phyloP scores from a whole-genome alignment of 2,113 vertebrate species.

The Microtus montanus region DNA sequence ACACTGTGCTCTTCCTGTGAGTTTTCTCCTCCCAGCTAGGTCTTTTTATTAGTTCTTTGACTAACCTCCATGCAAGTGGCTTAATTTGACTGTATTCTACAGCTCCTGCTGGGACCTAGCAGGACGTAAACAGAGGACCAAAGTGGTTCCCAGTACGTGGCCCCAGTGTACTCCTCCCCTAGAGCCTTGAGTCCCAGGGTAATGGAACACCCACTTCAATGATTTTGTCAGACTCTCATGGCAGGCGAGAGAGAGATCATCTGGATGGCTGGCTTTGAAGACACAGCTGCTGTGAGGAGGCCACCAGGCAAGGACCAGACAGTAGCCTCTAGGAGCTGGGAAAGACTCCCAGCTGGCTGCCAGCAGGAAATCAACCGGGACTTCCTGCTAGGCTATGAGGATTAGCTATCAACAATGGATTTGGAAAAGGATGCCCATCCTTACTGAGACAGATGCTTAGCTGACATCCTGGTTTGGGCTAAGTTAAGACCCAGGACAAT shows the following conservation, averaged over 20 bases:
- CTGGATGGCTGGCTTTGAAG: neutral
- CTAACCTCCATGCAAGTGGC: neutral
- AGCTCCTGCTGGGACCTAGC: neutral
- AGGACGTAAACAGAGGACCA: neutral
- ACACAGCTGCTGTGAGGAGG: neutral
- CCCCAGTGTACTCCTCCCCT: neutral
- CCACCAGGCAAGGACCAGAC: neutral
- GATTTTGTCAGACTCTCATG: neutral
- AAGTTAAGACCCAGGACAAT: neutral
- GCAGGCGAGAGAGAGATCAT: neutral
- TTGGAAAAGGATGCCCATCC: neutral
- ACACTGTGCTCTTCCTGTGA: neutral
- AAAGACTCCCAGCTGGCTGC: neutral
- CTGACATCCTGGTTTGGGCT: neutral
- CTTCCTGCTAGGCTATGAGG: neutral
- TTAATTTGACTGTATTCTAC: neutral
- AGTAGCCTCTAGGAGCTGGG: neutral
- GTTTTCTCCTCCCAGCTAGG: neutral
- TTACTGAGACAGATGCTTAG: neutral
- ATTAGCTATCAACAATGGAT: neutral
- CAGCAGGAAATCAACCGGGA: fast-evolving
- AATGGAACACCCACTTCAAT: neutral
- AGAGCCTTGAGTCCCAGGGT: neutral
- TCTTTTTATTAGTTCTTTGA: neutral
- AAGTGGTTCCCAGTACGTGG: neutral